Base-by-base conservation (phyloP, 2,797 vertebrate genomes). In the Danio tinwini region DNA sequence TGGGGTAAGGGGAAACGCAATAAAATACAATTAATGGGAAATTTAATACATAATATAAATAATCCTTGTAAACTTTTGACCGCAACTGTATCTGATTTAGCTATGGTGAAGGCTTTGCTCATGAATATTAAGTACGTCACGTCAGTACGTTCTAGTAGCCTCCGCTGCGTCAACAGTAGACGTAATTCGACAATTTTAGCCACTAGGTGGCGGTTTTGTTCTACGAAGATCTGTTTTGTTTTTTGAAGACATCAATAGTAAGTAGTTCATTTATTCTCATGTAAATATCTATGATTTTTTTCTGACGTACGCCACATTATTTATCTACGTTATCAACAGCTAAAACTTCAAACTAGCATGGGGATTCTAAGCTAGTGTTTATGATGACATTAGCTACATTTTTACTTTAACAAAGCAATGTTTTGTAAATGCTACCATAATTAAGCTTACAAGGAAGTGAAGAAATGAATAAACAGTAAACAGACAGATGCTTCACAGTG, bases 401-500 rank as follows among this genome's bases (percentile, higher is more conserved):
- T 29, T 29, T 29, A 29, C 29, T 29, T 29, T 29, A 29, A 3
- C 29, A 29, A 29, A 29, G 1, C 14, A 52, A 21, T 68, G 14
- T 55, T 69, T 70, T 40, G 12, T 42, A 13, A 19, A 42, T 29
- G 12, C 45, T 1, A 16, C 47, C 11, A 17, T 52, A 9, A 12
- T 52, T 52, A 52, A 52, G 40, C 69, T 40, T 71, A 10, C 7
- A 14, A 10, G 29, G 17, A 53, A 70, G 37, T 71, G 37, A 49
- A 49, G 10, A 49, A 45, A 73, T 56, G 9, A 62, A 52, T 61
- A 11, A 21, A 75, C 1, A 52, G 47, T 72, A 78, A 76, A 89
- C 92, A 91, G 93, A 94, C 92, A 87, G 91, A 89, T 74, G 82
- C 90, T 90, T 94, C 86, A 91, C 89, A 90, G 85, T 90, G 87